Evolutionary conservation across 2,113 vertebrate genomes (phyloP), one percentile per base, ranked within the genome.

Genomic region (Elachura formosa): DNA sequence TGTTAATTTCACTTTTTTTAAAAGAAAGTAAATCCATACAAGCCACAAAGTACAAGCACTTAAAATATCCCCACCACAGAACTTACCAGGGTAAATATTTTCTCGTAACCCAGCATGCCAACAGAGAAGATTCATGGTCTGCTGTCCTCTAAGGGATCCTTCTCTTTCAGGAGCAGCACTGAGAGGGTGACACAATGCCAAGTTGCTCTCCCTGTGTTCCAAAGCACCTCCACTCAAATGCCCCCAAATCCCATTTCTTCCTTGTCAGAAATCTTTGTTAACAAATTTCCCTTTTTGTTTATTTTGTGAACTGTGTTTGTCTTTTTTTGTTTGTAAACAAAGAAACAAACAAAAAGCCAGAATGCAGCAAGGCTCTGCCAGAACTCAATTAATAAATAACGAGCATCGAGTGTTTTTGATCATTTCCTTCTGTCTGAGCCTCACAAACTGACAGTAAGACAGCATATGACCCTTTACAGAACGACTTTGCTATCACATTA

Each of bases 381-480:
- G 93, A 96, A 95, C 68, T 87, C 93, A 95, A 92, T 96, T 95
- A 96, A 97, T 94, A 96, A 97, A 92, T 94, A 95, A 96, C 21
- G 14, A 91, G 87, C 85, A 94, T 66, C 2, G 12, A 94, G 81
- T 86, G 87, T 0, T 96, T 96, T 67, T 87, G 56, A 94, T 93
- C 61, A 95, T 91, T 95, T 95, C 91, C 91, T 94, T 95, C 91
- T 91, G 87, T 64, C 78, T 83, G 62, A 95, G 87, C 36, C 66
- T 88, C 63, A 89, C 58, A 90, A 79, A 91, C 76, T 79, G 76
- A 95, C 86, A 89, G 90, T 56, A 92, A 73, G 88, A 69, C 49
- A 93, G 71, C 0, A 1, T 73, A 84, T 79, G 92, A 93, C 90
- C 88, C 87, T 84, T 77, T 51, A 54, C 41, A 76, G 80, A 93